Evolutionary conservation across 1,140 invertebrate species (phyloP).

Genomic region (Tribolium castaneum): DNA sequence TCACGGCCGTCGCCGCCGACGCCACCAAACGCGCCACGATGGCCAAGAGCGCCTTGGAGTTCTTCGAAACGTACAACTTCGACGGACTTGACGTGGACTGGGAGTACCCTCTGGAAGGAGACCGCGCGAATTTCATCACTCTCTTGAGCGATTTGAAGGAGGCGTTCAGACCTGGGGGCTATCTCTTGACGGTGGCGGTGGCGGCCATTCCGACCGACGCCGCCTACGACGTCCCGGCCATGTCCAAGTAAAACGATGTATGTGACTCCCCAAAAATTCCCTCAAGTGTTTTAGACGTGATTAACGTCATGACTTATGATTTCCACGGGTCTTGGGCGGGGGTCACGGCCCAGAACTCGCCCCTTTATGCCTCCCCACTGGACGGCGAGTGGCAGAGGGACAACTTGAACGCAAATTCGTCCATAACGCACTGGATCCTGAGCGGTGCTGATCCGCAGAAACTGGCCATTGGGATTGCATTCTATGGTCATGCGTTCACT

Average conservation of each 20-base stretch:
- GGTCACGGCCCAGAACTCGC: slow-evolving; percentile 83
- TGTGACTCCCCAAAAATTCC: slow-evolving; percentile 58
- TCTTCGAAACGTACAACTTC: slow-evolving; percentile 73
- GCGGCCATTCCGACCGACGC: slow-evolving; percentile 52
- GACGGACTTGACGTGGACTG: slow-evolving; percentile 85
- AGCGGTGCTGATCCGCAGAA: slow-evolving; percentile 67
- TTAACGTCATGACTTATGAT: slow-evolving; percentile 81
- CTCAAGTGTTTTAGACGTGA: slow-evolving; percentile 69
- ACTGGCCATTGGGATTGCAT: slow-evolving; percentile 72
- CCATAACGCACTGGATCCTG: slow-evolving; percentile 56
- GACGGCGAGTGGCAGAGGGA: slow-evolving; percentile 68
- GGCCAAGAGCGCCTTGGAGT: slow-evolving; percentile 68
- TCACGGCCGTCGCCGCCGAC: slow-evolving; percentile 60
- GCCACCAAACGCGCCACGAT: slow-evolving; percentile 67
- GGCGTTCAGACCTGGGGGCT: slow-evolving; percentile 74
- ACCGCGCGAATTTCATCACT: slow-evolving; percentile 61
- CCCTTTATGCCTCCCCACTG: slow-evolving; percentile 80
- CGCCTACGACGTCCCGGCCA: slow-evolving; percentile 87
- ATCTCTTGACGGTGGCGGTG: slow-evolving; percentile 52
- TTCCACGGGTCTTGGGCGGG: slow-evolving; percentile 77
- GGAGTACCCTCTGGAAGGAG: slow-evolving; percentile 78
- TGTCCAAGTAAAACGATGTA: slow-evolving; percentile 76
- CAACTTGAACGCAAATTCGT: slow-evolving; percentile 8
- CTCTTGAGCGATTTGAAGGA: slow-evolving; percentile 66
- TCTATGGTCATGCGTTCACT: slow-evolving; percentile 72